These are phyloP conservation scores for Aproaerema taeniolella DNA, from an alignment of 2,888 invertebrate species.

Conservation along the genomic window DNA sequence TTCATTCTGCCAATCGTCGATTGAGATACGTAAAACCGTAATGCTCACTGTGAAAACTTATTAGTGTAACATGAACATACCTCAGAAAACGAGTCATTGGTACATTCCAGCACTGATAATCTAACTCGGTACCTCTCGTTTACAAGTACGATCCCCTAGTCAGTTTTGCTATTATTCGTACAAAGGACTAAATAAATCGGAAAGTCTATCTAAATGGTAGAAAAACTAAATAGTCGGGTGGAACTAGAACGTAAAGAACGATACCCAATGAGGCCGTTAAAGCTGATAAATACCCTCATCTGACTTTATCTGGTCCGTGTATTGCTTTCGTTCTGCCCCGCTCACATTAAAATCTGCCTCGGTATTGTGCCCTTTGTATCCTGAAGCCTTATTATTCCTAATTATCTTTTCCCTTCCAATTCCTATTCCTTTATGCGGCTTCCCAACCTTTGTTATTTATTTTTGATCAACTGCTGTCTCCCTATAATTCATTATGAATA, in stretches of 20 bases:
- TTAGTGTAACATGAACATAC: too few relatives aligned
- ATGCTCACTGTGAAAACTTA: too few relatives aligned
- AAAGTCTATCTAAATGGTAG: too few relatives aligned
- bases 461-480: slow-evolving; percentile 40
- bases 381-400: slow-evolving; percentile 59
- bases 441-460: slow-evolving; percentile 46
- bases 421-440: slow-evolving; percentile 43
- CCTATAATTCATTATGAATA: slow-evolving; percentile 30
- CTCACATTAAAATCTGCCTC: slow-evolving; percentile 31
- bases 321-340: slow-evolving; percentile 27
- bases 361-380: slow-evolving; percentile 45
- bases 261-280: slow-evolving; percentile 16
- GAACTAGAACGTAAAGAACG: slow-evolving; percentile 13
- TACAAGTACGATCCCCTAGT: too few relatives aligned
- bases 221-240: too few relatives aligned
- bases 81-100: too few relatives aligned
- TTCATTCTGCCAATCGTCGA: too few relatives aligned
- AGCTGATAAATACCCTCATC: slow-evolving; percentile 25
- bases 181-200: too few relatives aligned
- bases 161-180: too few relatives aligned
- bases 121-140: too few relatives aligned
- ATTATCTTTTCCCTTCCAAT: slow-evolving; percentile 51
- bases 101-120: too few relatives aligned
- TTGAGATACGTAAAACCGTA: too few relatives aligned
- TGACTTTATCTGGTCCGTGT: slow-evolving; percentile 27